Evolutionary conservation across 2,888 invertebrate genomes (phyloP).

Genomic region (Malachius bipustulatus): DNA sequence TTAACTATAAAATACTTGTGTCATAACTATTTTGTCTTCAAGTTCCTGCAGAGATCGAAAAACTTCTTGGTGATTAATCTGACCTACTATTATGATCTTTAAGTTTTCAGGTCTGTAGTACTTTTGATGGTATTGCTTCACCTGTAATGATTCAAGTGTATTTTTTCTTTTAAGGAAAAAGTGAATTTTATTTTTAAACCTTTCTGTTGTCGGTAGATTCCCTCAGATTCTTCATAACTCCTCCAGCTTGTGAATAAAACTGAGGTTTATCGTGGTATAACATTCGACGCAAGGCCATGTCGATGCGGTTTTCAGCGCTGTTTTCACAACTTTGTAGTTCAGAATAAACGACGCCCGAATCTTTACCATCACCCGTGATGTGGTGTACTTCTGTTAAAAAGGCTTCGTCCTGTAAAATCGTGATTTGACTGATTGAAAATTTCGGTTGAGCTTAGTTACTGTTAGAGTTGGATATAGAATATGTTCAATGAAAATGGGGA

Average conservation of each 20-base stretch:
- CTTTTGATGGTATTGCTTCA: too few species aligned
- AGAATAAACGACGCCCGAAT: conserved; percentile 91
- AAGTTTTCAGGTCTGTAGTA: too few species aligned
- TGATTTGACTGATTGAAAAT: too few species aligned
- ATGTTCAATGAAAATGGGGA: conserved; percentile 87
- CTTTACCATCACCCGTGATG: conserved; percentile 73
- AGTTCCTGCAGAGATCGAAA: too few species aligned
- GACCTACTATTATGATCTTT: too few species aligned
- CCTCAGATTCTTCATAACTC: conserved; percentile 71
- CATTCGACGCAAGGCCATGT: conserved; percentile 50
- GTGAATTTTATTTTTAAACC: too few species aligned
- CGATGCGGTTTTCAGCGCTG: conserved; percentile 59
- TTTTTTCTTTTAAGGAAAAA: too few species aligned
- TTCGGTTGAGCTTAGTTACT: conserved; percentile 38
- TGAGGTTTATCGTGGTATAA: conserved; percentile 75
- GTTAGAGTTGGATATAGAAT: conserved; percentile 73
- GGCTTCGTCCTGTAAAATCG: conserved; percentile 57
- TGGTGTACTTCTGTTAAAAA: conserved; percentile 88
- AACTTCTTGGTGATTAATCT: too few species aligned
- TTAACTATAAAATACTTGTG: too few species aligned
- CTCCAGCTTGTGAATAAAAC: conserved; percentile 77
- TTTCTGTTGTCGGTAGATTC: conserved; percentile 70
- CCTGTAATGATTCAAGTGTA: too few species aligned
- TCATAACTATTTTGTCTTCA: too few species aligned
- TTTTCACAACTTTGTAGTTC: conserved; percentile 87